Base-by-base conservation (phyloP, 2,888 invertebrate genomes). In the Apoda limacodes region DNA sequence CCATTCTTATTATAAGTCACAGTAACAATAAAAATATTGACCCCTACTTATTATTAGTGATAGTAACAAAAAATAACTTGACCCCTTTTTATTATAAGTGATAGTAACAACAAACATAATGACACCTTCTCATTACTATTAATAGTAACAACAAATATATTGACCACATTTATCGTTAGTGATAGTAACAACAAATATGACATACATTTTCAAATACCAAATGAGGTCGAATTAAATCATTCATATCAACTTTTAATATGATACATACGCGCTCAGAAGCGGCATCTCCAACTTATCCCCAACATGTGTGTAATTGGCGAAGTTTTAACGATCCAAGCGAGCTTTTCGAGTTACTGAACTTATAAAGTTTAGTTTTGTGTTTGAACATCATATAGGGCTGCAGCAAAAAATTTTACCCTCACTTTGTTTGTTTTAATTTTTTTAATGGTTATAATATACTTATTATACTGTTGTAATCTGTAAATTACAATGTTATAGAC, bases 241-340 rank as follows among this genome's bases (percentile, higher is more conserved):
- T 12, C 9, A 11, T n/a, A 22, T n/a, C n/a, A n/a, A n/a, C n/a
- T n/a, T n/a, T n/a, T n/a, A n/a, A n/a, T n/a, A n/a, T n/a, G n/a
- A n/a, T n/a, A n/a, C n/a, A n/a, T n/a, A n/a, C n/a, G n/a, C n/a
- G n/a, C n/a, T n/a, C n/a, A n/a, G n/a, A n/a, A n/a, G n/a, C n/a
- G n/a, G n/a, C n/a, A 22, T 23, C 22, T 29, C 10, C 15, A 28
- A 28, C 28, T 42, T 42, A 40, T 40, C 40, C 37, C 39, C 38
- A 41, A 45, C 42, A 40, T 40, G 37, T 37, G 34, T 30, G 40
- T 48, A 53, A 53, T 49, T 50, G 53, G 40, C 35, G 37, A 51
- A 52, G 49, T 52, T 52, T 51, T 45, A 52, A 52, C 40, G 46
- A 51, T 25, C 32, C 28, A 9, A 6, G 9, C 14, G 27, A 13